These are phyloP conservation scores for Malthinus flaveolus DNA, from an alignment of 2,888 invertebrate species.

Conservation along the genomic window DNA sequence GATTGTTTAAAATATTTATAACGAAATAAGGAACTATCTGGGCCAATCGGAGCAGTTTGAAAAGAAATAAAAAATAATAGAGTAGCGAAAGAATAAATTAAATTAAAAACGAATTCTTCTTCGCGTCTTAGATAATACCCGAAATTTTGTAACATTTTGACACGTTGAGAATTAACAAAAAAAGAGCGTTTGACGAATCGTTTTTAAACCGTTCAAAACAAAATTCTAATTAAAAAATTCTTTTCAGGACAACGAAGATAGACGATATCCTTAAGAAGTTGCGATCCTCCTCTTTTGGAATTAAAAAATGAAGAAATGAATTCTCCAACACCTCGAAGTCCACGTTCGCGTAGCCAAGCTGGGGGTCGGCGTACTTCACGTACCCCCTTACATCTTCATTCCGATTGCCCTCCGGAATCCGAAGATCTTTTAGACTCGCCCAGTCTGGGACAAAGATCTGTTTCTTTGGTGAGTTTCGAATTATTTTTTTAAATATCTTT, in stretches of 20 bases:
- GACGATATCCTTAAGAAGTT: background rate
- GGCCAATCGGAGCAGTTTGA: no score
- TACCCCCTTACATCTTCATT: conserved; percentile 37
- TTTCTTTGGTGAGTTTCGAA: conserved; percentile 41
- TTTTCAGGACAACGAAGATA: background rate
- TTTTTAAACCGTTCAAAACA: no score
- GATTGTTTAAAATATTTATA: no score
- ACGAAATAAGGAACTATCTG: no score
- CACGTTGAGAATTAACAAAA: no score
- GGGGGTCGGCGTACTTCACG: conserved; percentile 40
- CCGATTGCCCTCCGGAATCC: conserved; percentile 36
- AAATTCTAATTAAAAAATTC: conserved; percentile 1
- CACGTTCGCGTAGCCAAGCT: conserved; percentile 38
- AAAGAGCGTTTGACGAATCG: no score
- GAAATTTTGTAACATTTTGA: no score
- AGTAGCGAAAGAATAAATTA: no score
- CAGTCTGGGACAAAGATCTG: conserved; percentile 41
- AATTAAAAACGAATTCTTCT: no score
- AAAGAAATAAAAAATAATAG: no score
- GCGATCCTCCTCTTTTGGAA: conserved; percentile 5
- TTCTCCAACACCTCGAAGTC: conserved; percentile 39
- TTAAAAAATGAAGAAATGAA: conserved; percentile 37
- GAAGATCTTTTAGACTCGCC: conserved; percentile 38
- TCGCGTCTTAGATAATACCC: no score
- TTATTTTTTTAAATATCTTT: conserved; percentile 8